Conservation (phyloP, 2,888 invertebrate genomes). For the Phyllotreta cruciferae region DNA sequence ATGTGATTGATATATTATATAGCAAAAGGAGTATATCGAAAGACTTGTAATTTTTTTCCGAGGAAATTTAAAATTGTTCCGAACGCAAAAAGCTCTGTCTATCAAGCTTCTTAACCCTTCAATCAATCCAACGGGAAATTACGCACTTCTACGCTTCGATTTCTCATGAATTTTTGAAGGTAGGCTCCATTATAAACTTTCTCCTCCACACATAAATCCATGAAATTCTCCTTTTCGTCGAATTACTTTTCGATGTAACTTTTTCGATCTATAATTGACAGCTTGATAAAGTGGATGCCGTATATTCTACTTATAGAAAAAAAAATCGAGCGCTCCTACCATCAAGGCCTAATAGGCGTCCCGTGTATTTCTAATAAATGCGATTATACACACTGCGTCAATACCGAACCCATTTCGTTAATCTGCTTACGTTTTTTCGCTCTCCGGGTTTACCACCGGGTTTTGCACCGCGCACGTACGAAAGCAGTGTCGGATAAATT, state of each 20-base stretch:
- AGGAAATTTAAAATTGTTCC: not conserved
- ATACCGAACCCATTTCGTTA: constrained; percentile 36
- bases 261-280: constrained; percentile 50
- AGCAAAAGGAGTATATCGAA: not conserved
- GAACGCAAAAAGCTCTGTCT: constrained; percentile 3
- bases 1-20: constrained; percentile 9
- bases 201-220: not conserved
- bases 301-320: constrained; percentile 56
- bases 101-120: constrained; percentile 36
- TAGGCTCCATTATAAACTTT: not conserved
- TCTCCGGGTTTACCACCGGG: constrained; percentile 16
- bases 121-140: not conserved
- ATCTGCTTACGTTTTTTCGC: constrained; percentile 29
- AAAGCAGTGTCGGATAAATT: constrained; percentile 17
- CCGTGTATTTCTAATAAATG: constrained; percentile 47
- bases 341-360: constrained; percentile 45
- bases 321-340: constrained; percentile 49
- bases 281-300: constrained; percentile 57
- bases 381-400: constrained; percentile 42
- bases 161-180: not conserved
- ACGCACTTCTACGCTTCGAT: not conserved
- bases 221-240: constrained; percentile 36
- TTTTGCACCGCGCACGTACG: constrained; percentile 9
- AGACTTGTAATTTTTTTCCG: too few species aligned
- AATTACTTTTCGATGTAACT: constrained; percentile 48